Conservation (phyloP, 1,140 invertebrate species). For the Calosoma granatense region DNA sequence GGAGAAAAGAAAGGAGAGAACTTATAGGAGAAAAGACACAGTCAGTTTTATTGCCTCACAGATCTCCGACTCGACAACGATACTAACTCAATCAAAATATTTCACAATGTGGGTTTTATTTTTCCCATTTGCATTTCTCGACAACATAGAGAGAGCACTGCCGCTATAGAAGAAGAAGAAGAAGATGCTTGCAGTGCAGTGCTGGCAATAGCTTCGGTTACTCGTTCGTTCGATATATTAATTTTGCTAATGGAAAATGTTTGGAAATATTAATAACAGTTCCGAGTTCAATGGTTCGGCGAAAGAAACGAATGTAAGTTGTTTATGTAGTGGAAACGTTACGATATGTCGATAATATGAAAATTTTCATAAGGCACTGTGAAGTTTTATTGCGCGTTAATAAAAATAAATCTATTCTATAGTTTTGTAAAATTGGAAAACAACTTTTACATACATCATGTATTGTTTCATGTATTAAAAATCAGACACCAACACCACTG, state of each 20-base stretch:
- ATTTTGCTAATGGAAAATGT: slow-evolving; percentile 2
- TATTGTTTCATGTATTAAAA: too few species aligned
- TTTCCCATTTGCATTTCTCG: not conserved
- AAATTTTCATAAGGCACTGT: too few species aligned
- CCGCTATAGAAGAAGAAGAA: too few species aligned
- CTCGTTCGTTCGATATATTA: not conserved
- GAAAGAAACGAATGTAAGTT: not conserved
- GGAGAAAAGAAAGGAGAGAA: too few species aligned
- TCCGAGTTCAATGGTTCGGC: not conserved
- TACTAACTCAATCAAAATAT: slow-evolving; percentile 9
- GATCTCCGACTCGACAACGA: not conserved
- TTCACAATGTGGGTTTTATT: slow-evolving; percentile 6
- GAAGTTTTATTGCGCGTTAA: too few species aligned
- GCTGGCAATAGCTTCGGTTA: too few species aligned
- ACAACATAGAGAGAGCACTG: not conserved
- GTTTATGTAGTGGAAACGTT: not conserved
- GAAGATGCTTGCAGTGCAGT: too few species aligned
- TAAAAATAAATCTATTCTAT: too few species aligned
- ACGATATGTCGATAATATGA: not conserved
- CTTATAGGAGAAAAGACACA: too few species aligned
- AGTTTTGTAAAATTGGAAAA: too few species aligned
- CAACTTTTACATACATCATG: too few species aligned
- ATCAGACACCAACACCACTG: too few species aligned
- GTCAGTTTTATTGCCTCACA: not conserved
- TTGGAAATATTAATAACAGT: slow-evolving; percentile 3